A percentile compares a stretch with the other conserved stretches of the same genome.
phyloP scores from a whole-genome alignment of 2,113 vertebrate genomes.

The Austrofundulus limnaeus region DNA sequence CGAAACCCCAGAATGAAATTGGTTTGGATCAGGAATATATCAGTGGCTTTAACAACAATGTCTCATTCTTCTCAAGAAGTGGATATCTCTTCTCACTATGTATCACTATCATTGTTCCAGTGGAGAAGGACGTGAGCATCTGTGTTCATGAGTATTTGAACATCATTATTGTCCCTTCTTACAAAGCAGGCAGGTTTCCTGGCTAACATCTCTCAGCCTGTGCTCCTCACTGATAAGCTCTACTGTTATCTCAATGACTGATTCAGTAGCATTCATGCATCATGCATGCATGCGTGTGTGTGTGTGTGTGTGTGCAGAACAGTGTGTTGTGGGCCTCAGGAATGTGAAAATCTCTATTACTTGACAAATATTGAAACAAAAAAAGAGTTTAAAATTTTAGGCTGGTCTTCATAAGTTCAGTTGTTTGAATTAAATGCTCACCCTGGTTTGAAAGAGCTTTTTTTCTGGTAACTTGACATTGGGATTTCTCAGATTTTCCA shows the following conservation, averaged over 20 bases:
- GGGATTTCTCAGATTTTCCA: no score
- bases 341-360: not conserved
- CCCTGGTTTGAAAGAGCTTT: no score
- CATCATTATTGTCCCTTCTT: slow-evolving; percentile 40
- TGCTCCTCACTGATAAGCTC: slow-evolving; percentile 61
- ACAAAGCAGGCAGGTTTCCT: slow-evolving; percentile 51
- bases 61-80: slow-evolving; percentile 35
- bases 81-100: slow-evolving; percentile 15
- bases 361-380: not conserved
- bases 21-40: slow-evolving; percentile 30
- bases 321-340: not conserved
- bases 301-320: slow-evolving; percentile 6
- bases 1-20: slow-evolving; percentile 34
- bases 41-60: slow-evolving; percentile 18
- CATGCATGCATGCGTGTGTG: slow-evolving; percentile 14
- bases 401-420: not conserved
- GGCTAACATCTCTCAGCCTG: slow-evolving; percentile 47
- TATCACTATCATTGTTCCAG: slow-evolving; percentile 35
- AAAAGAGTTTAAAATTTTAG: not conserved
- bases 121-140: slow-evolving; percentile 23
- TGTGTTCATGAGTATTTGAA: slow-evolving; percentile 35
- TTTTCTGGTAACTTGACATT: no score
- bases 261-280: slow-evolving; percentile 32
- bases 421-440: no score
- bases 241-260: slow-evolving; percentile 50